A percentile compares a stretch with the other conserved stretches of the same genome.
Conservation (phyloP, 1,140 invertebrate species). For the Formica exsecta region DNA sequence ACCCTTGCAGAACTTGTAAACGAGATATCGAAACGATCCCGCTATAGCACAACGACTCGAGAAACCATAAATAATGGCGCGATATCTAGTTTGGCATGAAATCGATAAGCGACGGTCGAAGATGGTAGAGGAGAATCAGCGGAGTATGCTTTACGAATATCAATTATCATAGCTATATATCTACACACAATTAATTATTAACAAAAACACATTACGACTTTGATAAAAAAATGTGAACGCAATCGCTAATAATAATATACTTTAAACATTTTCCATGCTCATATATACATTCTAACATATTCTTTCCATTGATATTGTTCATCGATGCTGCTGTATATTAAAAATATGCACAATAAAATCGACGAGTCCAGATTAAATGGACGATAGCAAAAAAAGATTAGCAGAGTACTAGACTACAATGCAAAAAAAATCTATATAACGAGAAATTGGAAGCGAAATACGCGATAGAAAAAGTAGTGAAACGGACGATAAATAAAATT, state of each 20-base stretch:
- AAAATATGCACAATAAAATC: neutral
- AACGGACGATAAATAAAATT: conserved; percentile 27
- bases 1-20: conserved; percentile 38
- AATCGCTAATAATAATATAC: neutral
- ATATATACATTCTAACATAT: neutral
- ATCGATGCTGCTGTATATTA: neutral
- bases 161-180: neutral
- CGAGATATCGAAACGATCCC: conserved; percentile 46
- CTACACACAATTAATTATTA: neutral
- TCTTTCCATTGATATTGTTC: neutral
- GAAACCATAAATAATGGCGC: conserved; percentile 50
- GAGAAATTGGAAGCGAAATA: conserved; percentile 13
- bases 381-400: conserved; percentile 16
- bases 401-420: too few relatives aligned
- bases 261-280: neutral
- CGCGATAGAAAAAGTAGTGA: conserved; percentile 32
- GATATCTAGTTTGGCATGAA: conserved; percentile 33
- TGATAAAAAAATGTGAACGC: neutral
- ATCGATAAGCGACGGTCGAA: conserved; percentile 47
- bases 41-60: conserved; percentile 17
- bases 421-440: neutral
- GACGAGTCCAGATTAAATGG: neutral
- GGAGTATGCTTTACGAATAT: conserved; percentile 9
- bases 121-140: neutral
- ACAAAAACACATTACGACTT: neutral